These are phyloP conservation scores for Gopherus flavomarginatus DNA, from an alignment of 2,113 vertebrate genomes.

Conservation along the genomic window DNA sequence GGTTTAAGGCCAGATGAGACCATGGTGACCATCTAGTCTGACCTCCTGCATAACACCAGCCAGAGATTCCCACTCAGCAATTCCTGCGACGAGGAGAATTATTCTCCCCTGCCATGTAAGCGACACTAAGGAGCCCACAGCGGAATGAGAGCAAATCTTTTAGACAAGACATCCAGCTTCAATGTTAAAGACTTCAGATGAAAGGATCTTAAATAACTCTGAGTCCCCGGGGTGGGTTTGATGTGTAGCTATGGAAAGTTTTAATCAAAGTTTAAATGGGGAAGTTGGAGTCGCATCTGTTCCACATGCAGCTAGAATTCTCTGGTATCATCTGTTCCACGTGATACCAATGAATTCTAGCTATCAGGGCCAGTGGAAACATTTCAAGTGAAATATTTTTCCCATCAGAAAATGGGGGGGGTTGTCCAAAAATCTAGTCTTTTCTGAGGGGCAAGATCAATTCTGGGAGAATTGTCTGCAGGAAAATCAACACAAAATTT, in stretches of 20 bases:
- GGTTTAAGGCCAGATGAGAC: not conserved
- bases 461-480: not conserved
- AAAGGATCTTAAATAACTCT: not conserved
- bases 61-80: not conserved
- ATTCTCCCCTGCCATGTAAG: not conserved
- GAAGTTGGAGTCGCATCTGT: not conserved
- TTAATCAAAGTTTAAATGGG: not conserved
- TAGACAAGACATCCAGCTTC: not conserved
- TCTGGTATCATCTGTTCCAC: not conserved
- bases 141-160: not conserved
- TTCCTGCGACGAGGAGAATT: not conserved
- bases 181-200: not conserved
- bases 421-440: not conserved
- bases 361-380: not conserved
- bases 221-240: not conserved
- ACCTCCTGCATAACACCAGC: not conserved
- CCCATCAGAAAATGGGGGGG: fast-evolving
- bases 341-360: not conserved
- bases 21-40: not conserved
- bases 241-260: not conserved
- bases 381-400: not conserved
- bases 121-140: not conserved
- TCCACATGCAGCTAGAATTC: not conserved
- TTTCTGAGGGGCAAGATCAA: not conserved
- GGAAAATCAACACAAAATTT: not conserved